phyloP scores from a whole-genome alignment of 2,888 invertebrate genomes.

The Mantis religiosa region DNA sequence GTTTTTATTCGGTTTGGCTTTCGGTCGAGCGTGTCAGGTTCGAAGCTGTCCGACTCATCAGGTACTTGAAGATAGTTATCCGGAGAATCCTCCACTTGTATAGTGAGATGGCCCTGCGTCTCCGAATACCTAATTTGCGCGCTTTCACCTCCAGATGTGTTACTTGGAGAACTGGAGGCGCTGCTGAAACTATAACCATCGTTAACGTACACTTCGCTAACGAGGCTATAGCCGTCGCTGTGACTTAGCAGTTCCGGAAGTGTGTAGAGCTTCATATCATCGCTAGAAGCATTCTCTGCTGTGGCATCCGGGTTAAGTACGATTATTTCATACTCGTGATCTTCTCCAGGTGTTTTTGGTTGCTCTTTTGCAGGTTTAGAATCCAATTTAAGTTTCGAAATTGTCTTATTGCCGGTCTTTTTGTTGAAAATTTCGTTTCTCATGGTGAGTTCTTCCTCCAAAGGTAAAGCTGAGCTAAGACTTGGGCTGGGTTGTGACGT shows the following conservation, averaged over 20 bases:
- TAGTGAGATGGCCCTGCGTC: conserved; percentile 76
- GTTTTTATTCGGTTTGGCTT: conserved; percentile 61
- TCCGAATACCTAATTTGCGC: conserved; percentile 55
- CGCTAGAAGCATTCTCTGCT: conserved; percentile 17
- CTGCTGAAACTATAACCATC: conserved; percentile 56
- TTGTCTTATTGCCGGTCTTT: conserved; percentile 54
- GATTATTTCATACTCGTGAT: conserved; percentile 49
- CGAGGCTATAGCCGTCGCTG: conserved; percentile 57
- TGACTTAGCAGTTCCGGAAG: conserved; percentile 26
- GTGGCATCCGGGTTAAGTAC: conserved; percentile 39
- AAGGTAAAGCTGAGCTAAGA: conserved; percentile 66
- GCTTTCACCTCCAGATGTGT: conserved; percentile 44
- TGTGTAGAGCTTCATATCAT: conserved; percentile 32
- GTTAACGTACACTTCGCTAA: conserved; percentile 75
- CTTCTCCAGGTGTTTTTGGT: conserved; percentile 35
- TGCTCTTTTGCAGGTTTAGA: conserved; percentile 7
- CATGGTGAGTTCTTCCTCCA: conserved; percentile 78
- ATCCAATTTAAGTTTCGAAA: conserved; percentile 39
- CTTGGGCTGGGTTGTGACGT: conserved; percentile 70
- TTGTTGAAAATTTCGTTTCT: conserved; percentile 68
- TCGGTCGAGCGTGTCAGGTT: conserved; percentile 80
- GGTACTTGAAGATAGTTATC: conserved; percentile 66
- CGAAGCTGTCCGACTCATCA: conserved; percentile 77
- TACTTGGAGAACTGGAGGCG: conserved; percentile 43
- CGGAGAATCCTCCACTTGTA: conserved; percentile 72